Conservation (phyloP, 1,140 invertebrate genomes). For the Drosophila athabasca region DNA sequence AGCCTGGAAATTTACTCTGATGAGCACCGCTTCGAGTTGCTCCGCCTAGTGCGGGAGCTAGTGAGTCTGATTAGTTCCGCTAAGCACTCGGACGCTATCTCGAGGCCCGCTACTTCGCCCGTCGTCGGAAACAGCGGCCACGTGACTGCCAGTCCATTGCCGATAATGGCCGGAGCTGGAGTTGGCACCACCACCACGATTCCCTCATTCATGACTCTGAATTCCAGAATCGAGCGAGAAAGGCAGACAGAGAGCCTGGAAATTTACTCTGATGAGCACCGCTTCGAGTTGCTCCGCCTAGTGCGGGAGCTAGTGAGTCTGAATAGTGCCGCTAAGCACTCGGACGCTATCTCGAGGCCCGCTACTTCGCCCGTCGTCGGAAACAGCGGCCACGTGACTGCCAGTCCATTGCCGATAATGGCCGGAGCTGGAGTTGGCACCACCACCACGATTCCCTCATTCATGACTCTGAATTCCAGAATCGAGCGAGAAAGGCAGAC, state of each 20-base stretch:
- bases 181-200: background rate
- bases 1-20: conserved; percentile 34
- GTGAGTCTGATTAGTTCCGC: too few relatives aligned
- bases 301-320: too few relatives aligned
- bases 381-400: too few relatives aligned
- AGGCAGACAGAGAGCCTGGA: conserved; percentile 38
- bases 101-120: too few relatives aligned
- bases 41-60: too few relatives aligned
- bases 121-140: too few relatives aligned
- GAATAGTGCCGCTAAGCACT: too few relatives aligned
- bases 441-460: background rate
- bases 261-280: conserved; percentile 56
- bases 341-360: too few relatives aligned
- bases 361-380: too few relatives aligned
- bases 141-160: too few relatives aligned
- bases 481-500: conserved; percentile 49
- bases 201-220: background rate
- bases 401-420: too few relatives aligned
- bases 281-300: conserved; percentile 57
- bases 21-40: conserved; percentile 64
- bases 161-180: background rate
- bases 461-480: background rate
- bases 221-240: conserved; percentile 30
- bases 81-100: too few relatives aligned
- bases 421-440: background rate